Base-by-base conservation (phyloP, 2,797 vertebrate genomes). In the Threskiornis aethiopicus region DNA sequence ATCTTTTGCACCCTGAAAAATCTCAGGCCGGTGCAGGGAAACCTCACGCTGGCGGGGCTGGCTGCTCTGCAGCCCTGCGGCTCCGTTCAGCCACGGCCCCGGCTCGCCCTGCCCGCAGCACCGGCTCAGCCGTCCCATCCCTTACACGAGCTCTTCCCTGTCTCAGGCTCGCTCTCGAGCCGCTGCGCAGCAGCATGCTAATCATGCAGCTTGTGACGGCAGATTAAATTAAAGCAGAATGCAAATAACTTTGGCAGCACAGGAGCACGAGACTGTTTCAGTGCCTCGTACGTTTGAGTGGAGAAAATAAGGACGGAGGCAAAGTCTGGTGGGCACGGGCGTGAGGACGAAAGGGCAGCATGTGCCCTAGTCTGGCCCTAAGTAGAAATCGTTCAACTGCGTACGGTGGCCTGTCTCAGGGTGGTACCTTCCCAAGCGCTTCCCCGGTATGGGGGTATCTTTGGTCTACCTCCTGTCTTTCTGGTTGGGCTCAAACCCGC, bases 171-270 rank as follows among this genome's bases (percentile, higher is more conserved):
- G 6, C 52, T 79, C 47, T 5, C 1, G 52, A 93, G 94, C 94
- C 83, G 94, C 95, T 67, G 87, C 18, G 46, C 5, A 25, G 95
- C 70, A 80, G 94, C 75, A 93, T 91, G 96, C 95, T 97, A 94
- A 97, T 97, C 97, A 96, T 29, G 24, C 88, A 77, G 95, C 93
- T 96, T 73, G 55, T 96, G 96, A 97, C 31, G 65, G 96, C 95
- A 97, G 96, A 97, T 97, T 97, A 97, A 98, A 97, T 98, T 96
- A 98, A 94, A 85, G 95, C 86, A 95, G 96, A 96, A 97, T 93
- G 62, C 67, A 95, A 96, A 96, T 94, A 93, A 64, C 54, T n/a
- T 51, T n/a, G 94, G 89, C 61, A 75, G 95, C 75, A 49, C 41
- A 33, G 21, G 28, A 67, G 22, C 71, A 85, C 0, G 2, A 73